Conservation (phyloP, 2,888 invertebrate species). For the Eupithecia subfuscata region DNA sequence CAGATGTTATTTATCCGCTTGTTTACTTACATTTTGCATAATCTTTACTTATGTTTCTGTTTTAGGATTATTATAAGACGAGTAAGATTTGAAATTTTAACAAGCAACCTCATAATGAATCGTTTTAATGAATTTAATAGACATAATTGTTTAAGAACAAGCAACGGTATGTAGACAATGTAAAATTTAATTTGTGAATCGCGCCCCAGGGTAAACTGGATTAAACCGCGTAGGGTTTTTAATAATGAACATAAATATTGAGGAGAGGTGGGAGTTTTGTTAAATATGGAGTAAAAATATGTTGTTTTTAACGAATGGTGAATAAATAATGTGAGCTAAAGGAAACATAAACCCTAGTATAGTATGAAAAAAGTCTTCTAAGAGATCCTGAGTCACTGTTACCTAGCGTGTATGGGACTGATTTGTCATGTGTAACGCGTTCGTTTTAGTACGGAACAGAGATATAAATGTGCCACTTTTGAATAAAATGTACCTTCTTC, state of each 20-base stretch:
- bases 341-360: too few relatives aligned
- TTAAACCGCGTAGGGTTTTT: constrained; percentile 41
- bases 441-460: too few relatives aligned
- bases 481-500: too few relatives aligned
- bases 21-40: background rate
- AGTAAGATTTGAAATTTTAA: background rate
- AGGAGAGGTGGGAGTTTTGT: background rate
- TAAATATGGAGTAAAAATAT: too few relatives aligned
- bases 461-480: too few relatives aligned
- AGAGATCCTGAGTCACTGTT: too few relatives aligned
- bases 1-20: background rate
- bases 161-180: constrained; percentile 36
- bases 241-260: constrained; percentile 4
- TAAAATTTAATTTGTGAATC: constrained; percentile 45
- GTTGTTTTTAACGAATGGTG: too few relatives aligned
- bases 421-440: too few relatives aligned
- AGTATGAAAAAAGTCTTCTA: too few relatives aligned
- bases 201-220: constrained; percentile 40
- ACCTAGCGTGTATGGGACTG: too few relatives aligned
- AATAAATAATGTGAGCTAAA: too few relatives aligned
- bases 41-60: background rate
- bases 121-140: constrained; percentile 26
- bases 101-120: background rate
- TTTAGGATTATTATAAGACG: background rate
- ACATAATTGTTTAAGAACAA: constrained; percentile 33